Evolutionary conservation across 2,113 vertebrate genomes (phyloP).

Genomic region (Dipodomys ordii): DNA sequence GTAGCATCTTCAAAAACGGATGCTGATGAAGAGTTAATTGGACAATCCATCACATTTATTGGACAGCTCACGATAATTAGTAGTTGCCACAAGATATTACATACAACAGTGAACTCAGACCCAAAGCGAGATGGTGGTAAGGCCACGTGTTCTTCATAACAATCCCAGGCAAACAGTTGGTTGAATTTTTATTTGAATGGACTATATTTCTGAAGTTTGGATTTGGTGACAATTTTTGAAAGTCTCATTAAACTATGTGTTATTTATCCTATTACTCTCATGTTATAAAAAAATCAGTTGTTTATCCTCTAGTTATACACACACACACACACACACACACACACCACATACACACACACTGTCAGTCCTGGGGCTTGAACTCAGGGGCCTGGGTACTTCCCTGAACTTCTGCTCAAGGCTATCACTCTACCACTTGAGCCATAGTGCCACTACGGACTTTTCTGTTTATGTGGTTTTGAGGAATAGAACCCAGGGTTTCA

Average conservation of each 20-base stretch:
- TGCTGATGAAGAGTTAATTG: slow-evolving; percentile 90
- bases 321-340: too few relatives aligned
- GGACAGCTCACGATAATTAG: slow-evolving; percentile 85
- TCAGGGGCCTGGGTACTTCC: too few relatives aligned
- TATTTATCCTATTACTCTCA: not conserved
- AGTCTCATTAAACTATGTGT: not conserved
- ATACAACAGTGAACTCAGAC: slow-evolving; percentile 68
- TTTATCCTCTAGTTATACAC: not conserved
- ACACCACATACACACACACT: too few relatives aligned
- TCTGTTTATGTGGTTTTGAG: too few relatives aligned
- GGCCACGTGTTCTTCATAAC: slow-evolving; percentile 48
- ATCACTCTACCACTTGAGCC: too few relatives aligned
- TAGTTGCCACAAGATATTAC: slow-evolving; percentile 80
- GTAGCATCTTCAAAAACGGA: slow-evolving; percentile 84
- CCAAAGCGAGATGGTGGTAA: slow-evolving; percentile 29
- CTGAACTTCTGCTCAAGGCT: too few relatives aligned
- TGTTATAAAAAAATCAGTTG: not conserved
- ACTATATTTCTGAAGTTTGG: not conserved
- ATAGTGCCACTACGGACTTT: too few relatives aligned
- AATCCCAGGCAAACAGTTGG: slow-evolving; percentile 45
- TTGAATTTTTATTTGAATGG: slow-evolving; percentile 11
- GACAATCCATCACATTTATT: slow-evolving; percentile 88
- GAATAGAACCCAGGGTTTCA: too few relatives aligned
- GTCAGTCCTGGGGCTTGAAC: too few relatives aligned
- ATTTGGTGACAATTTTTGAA: not conserved